Evolutionary conservation across 2,113 vertebrate genomes (phyloP), one percentile per base, ranked within the genome.

Genomic region (Vulpes vulpes): DNA sequence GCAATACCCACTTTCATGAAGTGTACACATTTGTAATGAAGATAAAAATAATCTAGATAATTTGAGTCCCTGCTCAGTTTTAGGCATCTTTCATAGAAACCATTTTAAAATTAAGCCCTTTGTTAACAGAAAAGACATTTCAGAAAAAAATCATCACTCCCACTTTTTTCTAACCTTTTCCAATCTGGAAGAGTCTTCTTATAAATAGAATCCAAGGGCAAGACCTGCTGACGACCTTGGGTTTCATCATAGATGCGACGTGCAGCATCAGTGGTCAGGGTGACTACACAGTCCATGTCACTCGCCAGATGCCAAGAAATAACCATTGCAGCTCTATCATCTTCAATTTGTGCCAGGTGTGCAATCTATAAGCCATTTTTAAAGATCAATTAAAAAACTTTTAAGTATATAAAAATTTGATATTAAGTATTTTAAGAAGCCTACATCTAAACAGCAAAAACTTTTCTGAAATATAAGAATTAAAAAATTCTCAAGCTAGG

Each of bases 241-340:
- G 99, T 99, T 94, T 99, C 98, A 30, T 98, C 91, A 19, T 99
- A 99, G 96, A 99, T 99, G 3, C 89, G 98, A 55, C 95, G 98
- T 0, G 99, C 99, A 0, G 99, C 99, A 65, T 96, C 98, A 0
- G 99, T 99, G 3, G 99, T 99, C 80, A 97, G 96, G 30, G 99
- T 99, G 67, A 99, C 98, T 23, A 99, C 99, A 89, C 99, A 99
- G 96, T 99, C 99, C 99, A 99, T 99, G 98, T 99, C 99, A 7
- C 99, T 99, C 4, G 98, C 98, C 94, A 99, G 97, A 73, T 99
- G 99, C 99, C 99, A 99, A 64, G 99, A 99, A 97, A 99, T 99
- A 8, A 99, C 99, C 96, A 98, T 98, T 4, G 99, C 99, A 0
- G 98, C 99, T 83, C 98, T 98, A 0, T 99, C 98, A 64, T 99